Evolutionary conservation across 2,888 invertebrate genomes (phyloP), one percentile per base, ranked within the genome.

Genomic region (Habrosyne pyritoides): DNA sequence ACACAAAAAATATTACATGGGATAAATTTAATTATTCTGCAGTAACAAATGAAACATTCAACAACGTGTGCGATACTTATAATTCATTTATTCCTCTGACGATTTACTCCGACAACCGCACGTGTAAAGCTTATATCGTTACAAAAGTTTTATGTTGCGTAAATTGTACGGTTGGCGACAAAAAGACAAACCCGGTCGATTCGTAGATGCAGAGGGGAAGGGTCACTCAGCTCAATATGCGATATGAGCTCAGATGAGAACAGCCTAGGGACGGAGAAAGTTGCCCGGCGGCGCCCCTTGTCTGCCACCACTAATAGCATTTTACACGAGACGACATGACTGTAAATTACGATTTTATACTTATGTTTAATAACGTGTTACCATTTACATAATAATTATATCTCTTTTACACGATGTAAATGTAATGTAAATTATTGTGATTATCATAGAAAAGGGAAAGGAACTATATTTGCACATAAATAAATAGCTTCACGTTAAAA

Each of bases 311-410:
- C 42, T 42, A 18, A 42, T 42, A 42, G 42, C 42, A 18, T 8
- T 42, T 18, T 42, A 42, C 7, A n/a, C 18, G 14, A 18, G 18
- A 18, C 14, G 36, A 42, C 36, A 42, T 7, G 55, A 61, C 56
- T 60, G 69, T 63, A 58, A 65, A 52, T 59, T 63, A 61, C 56
- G 57, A 57, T 56, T 63, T 50, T 56, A 61, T 56, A 60, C 63
- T 56, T 54, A 52, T 57, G 58, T 63, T 59, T n/a, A 33, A 33
- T 33, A n/a, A 33, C 33, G n/a, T 33, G 33, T 33, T n/a, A 33
- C 6, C 33, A 33, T 33, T 33, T 10, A 30, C 30, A 30, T 30
- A 30, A 12, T 1, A 30, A 30, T 30, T 12, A 12, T 30, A 30
- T 33, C n/a, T 33, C 33, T 33, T 33, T 33, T 6, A 33, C n/a